Conservation (phyloP, 2,797 vertebrate species). For the Melanogrammus aeglefinus region DNA sequence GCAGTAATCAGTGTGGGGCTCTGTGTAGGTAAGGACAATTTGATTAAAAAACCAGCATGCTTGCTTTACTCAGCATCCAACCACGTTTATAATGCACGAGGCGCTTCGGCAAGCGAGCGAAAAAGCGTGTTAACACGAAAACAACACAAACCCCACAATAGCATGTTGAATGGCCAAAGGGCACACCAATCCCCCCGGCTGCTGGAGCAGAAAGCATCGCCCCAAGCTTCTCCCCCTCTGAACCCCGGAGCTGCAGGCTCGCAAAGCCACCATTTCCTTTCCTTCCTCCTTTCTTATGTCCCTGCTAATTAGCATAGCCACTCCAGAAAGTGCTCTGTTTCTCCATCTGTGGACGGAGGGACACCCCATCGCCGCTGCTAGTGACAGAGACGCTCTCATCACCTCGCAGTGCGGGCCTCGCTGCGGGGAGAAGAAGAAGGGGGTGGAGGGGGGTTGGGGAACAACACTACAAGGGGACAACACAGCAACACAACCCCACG, state of each 20-base stretch:
- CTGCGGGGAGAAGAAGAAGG: conserved; percentile 64
- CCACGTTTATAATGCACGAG: no score
- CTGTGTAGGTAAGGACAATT: no score
- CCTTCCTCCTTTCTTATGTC: no score
- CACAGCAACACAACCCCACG: conserved; percentile 12
- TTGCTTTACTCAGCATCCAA: no score
- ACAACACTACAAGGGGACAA: not conserved
- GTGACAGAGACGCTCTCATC: conserved; percentile 74
- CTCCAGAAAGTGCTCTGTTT: conserved; percentile 75
- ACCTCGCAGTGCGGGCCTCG: conserved; percentile 71
- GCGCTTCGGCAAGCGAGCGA: not conserved
- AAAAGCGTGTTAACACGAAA: not conserved
- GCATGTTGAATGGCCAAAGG: conserved; percentile 24
- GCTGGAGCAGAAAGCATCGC: conserved; percentile 58
- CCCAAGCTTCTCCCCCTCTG: conserved; percentile 65
- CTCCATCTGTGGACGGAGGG: conserved; percentile 72
- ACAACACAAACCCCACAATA: not conserved
- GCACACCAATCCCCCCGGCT: conserved; percentile 58
- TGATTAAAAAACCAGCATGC: no score
- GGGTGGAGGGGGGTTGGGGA: no score
- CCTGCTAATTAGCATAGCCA: conserved; percentile 77
- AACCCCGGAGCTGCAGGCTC: conserved; percentile 64
- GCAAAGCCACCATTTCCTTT: conserved; percentile 63
- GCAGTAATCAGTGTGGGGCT: no score
- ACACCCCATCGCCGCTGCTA: conserved; percentile 50